Conservation (phyloP, 2,888 invertebrate species). For the Automeris io region DNA sequence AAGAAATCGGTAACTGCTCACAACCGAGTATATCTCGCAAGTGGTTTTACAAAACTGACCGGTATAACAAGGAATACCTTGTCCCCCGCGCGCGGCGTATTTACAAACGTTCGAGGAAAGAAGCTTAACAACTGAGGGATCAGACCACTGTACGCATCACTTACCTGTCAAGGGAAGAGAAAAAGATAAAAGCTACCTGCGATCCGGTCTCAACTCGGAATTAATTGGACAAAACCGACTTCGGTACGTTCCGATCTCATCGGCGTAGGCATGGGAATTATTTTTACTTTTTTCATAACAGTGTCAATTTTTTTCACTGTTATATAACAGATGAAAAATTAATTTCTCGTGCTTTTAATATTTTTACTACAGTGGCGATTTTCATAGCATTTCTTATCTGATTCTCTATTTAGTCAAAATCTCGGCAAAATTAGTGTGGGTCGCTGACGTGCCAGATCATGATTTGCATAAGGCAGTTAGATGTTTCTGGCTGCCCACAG, state of each 20-base stretch:
- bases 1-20: slow-evolving; percentile 42
- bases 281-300: no score
- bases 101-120: slow-evolving; percentile 40
- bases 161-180: slow-evolving; percentile 54
- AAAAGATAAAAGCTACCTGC: slow-evolving; percentile 54
- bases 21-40: slow-evolving; percentile 56
- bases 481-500: no score
- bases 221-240: slow-evolving; percentile 54
- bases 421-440: no score
- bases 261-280: no score
- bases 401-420: no score
- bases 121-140: slow-evolving; percentile 32
- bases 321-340: no score
- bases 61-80: slow-evolving; percentile 28
- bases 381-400: no score
- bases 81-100: slow-evolving; percentile 31
- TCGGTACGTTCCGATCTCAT: slow-evolving; percentile 20
- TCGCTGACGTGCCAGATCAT: no score
- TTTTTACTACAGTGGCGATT: no score
- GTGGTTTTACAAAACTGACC: slow-evolving; percentile 59
- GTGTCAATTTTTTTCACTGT: no score
- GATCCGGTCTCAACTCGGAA: slow-evolving; percentile 45
- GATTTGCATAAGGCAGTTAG: no score
- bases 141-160: slow-evolving; percentile 40
- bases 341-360: no score